Base-by-base conservation (phyloP, 2,888 invertebrate species). In the Crocallis elinguaria region DNA sequence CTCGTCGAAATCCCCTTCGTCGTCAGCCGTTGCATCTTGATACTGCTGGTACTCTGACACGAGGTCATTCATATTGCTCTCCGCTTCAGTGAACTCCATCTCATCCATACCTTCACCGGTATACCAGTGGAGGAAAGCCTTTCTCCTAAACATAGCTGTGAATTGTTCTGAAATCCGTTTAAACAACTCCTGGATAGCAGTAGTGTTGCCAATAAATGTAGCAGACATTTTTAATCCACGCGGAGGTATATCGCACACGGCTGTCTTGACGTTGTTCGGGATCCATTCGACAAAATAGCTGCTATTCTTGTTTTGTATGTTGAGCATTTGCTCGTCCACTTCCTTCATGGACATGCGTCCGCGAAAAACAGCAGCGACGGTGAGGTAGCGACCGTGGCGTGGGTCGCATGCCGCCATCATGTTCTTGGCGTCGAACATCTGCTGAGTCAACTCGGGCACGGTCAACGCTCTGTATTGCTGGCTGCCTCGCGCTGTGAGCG, bases 351-450 rank as follows among this genome's bases (percentile, higher is more conserved):
- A 97, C 96, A 98, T 97, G 61, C 96, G 94, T 0, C 97, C 97
- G 62, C 97, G 93, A 92, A 97, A 97, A 54, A 97, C 95, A 11
- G 97, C 96, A 1, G 97, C 97, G 0, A 97, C 97, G 0, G 97
- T 97, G 37, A 98, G 89, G 75, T 98, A 98, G 49, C 97, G 93
- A 21, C 97, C 97, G 77, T 97, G 97, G 7, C 97, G 93, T 0
- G 98, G 98, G 79, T 98, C 97, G 77, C 97, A 98, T 11, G 98
- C 98, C 9, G 97, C 97, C 97, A 98, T 98, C 98, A 98, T 98
- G 86, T 98, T 98, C 87, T 97, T 97, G 9, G 97, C 96, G 77
- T 98, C 97, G 78, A 98, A 98, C 96, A 96, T 96, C 80, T 96
- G 96, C 67, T 96, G 94, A 0, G 97, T 97, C 44, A 98, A 92